A percentile compares a stretch with the other conserved stretches of the same genome.
phyloP scores from a whole-genome alignment of 2,113 vertebrate species.

The Protomyctophum bolini region DNA sequence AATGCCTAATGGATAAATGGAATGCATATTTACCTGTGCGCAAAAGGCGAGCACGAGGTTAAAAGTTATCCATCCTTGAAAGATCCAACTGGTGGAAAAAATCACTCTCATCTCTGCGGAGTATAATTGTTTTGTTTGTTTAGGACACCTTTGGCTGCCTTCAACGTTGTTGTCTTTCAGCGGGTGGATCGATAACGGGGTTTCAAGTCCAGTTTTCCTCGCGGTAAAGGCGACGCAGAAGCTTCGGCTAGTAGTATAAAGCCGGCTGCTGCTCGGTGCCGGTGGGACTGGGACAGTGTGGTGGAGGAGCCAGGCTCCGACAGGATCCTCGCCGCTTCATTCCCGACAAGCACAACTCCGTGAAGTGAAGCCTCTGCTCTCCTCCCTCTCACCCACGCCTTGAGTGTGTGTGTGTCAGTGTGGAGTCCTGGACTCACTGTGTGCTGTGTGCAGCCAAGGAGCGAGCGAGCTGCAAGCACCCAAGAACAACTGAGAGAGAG shows the following conservation, averaged over 20 bases:
- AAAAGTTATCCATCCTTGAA: constrained; percentile 75
- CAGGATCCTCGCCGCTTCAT: no score
- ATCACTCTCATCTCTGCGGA: constrained; percentile 69
- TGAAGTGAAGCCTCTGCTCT: not conserved
- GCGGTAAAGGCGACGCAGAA: no score
- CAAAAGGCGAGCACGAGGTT: constrained; percentile 61
- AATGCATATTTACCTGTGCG: constrained; percentile 70
- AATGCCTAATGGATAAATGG: not conserved
- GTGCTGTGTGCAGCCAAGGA: no score
- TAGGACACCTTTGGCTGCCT: no score
- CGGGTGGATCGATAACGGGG: no score
- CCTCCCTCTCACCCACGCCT: constrained; percentile 53
- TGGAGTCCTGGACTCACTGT: no score
- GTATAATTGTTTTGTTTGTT: not conserved
- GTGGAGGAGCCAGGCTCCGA: no score
- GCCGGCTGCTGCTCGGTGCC: no score
- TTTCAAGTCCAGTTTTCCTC: not conserved
- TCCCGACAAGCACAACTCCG: no score
- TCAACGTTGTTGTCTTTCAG: no score
- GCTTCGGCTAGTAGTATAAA: no score
- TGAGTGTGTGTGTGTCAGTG: constrained; percentile 30
- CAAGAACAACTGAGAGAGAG: constrained; percentile 21
- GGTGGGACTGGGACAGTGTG: no score
- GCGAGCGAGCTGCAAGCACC: constrained; percentile 41
- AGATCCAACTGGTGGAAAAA: constrained; percentile 75